These are phyloP conservation scores for Tyria jacobaeae DNA, from an alignment of 2,888 invertebrate genomes.

Conservation along the genomic window DNA sequence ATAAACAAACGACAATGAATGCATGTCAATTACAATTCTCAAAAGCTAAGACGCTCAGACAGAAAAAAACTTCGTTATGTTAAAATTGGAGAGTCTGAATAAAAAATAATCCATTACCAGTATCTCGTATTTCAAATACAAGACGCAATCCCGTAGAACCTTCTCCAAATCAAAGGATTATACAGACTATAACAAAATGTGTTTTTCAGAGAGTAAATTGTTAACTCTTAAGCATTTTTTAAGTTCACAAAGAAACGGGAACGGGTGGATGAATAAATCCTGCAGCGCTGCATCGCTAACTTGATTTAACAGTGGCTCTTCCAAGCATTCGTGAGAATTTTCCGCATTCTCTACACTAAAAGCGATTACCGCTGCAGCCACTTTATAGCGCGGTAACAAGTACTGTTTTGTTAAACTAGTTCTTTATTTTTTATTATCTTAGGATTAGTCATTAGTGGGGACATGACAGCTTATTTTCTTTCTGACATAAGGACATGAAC, in stretches of 20 bases:
- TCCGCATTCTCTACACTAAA: conserved; percentile 41
- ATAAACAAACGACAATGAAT: no score
- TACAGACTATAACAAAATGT: conserved; percentile 26
- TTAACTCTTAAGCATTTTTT: conserved; percentile 48
- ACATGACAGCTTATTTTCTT: conserved; percentile 3
- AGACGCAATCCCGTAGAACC: conserved; percentile 34
- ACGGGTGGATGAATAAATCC: conserved; percentile 46
- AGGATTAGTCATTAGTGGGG: conserved; percentile 4
- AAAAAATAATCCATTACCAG: conserved; percentile 3
- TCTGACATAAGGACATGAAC: neutral
- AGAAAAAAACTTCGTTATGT: neutral
- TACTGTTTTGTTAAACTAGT: conserved; percentile 7
- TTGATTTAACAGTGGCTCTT: conserved; percentile 48
- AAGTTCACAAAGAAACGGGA: conserved; percentile 44
- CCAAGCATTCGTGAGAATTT: conserved; percentile 46
- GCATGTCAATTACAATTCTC: no score
- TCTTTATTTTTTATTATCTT: conserved; percentile 5
- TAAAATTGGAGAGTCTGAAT: neutral
- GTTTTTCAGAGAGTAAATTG: conserved; percentile 39
- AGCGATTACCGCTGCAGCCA: conserved; percentile 43
- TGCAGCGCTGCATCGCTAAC: conserved; percentile 50
- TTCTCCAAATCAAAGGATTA: conserved; percentile 28
- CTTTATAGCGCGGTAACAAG: conserved; percentile 33
- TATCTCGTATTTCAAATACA: conserved; percentile 4
- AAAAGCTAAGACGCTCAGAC: neutral